phyloP scores from a whole-genome alignment of 2,797 vertebrate genomes.

The Caiman crocodilus region DNA sequence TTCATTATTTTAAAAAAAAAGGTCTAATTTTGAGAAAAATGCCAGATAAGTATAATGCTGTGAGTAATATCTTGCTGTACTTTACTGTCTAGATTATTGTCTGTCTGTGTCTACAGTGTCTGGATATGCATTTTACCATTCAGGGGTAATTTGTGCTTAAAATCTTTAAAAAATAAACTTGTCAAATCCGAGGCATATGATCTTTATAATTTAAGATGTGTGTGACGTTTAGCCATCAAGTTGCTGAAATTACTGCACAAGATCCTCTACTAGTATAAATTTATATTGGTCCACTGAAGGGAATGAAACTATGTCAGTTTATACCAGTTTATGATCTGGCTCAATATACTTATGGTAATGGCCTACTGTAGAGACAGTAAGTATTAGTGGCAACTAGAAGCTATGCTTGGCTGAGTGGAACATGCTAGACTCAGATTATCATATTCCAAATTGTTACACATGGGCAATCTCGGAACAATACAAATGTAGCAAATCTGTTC shows the following conservation, averaged over 20 bases:
- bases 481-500: too few species aligned
- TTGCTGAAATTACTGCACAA: not conserved
- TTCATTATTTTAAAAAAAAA: not conserved
- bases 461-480: too few species aligned
- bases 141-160: not conserved
- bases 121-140: slow-evolving; percentile 27
- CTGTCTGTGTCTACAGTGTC: not conserved
- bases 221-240: slow-evolving; percentile 4
- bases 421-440: too few species aligned
- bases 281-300: not conserved
- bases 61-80: not conserved
- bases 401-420: too few species aligned
- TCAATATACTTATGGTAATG: too few species aligned
- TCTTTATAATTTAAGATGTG: not conserved
- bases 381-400: too few species aligned
- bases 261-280: slow-evolving; percentile 6
- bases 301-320: too few species aligned
- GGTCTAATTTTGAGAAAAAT: not conserved
- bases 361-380: too few species aligned
- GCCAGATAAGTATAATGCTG: not conserved
- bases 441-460: too few species aligned
- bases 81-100: not conserved
- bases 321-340: too few species aligned
- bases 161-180: not conserved
- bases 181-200: not conserved